Conservation (phyloP, 2,888 invertebrate species). For the Aricia artaxerxes region DNA sequence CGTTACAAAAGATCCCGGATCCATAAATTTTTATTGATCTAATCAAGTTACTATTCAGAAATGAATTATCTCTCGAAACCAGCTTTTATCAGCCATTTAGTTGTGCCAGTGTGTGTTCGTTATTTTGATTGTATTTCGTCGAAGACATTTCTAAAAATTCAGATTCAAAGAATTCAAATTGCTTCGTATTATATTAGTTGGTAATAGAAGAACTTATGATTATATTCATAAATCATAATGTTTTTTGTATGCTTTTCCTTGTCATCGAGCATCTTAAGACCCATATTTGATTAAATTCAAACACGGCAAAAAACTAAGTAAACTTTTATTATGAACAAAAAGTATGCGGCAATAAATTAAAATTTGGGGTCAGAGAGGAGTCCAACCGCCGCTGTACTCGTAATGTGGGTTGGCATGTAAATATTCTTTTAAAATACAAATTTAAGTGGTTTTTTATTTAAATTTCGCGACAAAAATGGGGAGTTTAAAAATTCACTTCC, state of each 20-base stretch:
- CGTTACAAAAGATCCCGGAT: constrained; percentile 30
- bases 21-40: constrained; percentile 19
- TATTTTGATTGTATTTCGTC: no score
- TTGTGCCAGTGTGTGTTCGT: no score
- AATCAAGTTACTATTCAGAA: constrained; percentile 6
- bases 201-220: no score
- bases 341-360: constrained; percentile 34
- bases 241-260: no score
- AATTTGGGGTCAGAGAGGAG: constrained; percentile 33
- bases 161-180: no score
- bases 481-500: constrained; percentile 13
- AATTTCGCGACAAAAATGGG: constrained; percentile 19
- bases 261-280: no score
- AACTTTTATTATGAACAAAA: background rate
- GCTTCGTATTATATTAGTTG: no score
- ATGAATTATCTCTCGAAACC: background rate
- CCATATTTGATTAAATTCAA: background rate
- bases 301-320: background rate
- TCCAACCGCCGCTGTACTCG: constrained; percentile 4
- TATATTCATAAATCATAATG: no score
- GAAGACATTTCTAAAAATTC: no score
- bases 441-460: constrained; percentile 34
- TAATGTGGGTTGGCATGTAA: constrained; percentile 28
- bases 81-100: background rate
- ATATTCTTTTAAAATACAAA: constrained; percentile 35